A percentile compares a stretch with the other conserved stretches of the same genome.
Evolutionary conservation across 2,113 vertebrate species (phyloP).

Genomic region (Periophthalmodon schlosseri): DNA sequence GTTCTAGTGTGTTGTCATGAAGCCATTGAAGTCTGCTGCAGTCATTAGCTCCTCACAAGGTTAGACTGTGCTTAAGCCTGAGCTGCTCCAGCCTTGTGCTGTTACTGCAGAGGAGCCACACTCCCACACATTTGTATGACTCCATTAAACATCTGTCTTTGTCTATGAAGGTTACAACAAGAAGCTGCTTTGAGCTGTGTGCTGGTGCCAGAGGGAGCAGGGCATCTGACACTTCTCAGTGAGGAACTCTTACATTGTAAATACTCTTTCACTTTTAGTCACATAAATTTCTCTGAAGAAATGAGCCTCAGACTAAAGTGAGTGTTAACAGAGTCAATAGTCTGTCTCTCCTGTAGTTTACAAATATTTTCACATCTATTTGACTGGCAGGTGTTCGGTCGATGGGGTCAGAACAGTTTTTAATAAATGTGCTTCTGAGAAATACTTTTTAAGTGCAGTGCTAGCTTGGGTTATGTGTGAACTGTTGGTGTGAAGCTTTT

Average conservation of each 20-base stretch:
- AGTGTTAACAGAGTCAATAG: neutral
- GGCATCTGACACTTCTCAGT: neutral
- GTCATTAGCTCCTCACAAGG: slow-evolving; percentile 10
- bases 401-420: neutral
- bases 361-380: neutral
- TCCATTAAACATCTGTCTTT: slow-evolving; percentile 55
- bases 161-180: slow-evolving; percentile 57
- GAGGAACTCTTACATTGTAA: neutral
- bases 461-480: neutral
- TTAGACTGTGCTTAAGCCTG: neutral
- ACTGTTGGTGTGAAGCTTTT: neutral
- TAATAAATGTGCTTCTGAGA: neutral
- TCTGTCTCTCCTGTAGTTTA: slow-evolving; percentile 1
- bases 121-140: slow-evolving; percentile 49
- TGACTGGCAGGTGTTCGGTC: neutral
- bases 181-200: slow-evolving; percentile 20
- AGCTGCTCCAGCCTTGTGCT: slow-evolving; percentile 32
- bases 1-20: slow-evolving; percentile 17
- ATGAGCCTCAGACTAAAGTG: neutral
- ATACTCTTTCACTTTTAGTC: neutral
- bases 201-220: slow-evolving; percentile 15
- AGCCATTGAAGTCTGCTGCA: neutral
- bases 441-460: neutral
- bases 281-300: neutral
- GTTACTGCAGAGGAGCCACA: slow-evolving; percentile 32